Evolutionary conservation across 1,140 invertebrate species (phyloP), one percentile per base, ranked within the genome.

Genomic region (Cecropterus lyciades): DNA sequence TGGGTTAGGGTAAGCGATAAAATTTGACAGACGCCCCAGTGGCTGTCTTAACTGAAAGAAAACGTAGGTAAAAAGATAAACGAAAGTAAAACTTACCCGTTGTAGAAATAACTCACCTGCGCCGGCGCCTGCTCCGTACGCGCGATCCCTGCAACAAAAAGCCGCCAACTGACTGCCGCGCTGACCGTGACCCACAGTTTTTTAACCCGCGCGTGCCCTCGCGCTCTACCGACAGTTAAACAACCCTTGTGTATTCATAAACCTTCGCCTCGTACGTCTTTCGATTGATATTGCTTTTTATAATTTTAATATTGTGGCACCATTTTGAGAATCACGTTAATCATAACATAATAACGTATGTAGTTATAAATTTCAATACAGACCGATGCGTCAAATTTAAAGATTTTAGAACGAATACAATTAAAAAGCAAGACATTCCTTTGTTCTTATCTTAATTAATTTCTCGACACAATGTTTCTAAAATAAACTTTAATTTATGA

Each of bases 221-320:
- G 62, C 62, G 55, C 46, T 76, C 46, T 78, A 65, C 69, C 67
- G 70, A 68, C 67, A 57, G 51, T 70, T 75, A 76, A 79, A 79
- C 80, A 86, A 91, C 88, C 88, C 88, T 88, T 87, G 77, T 85
- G 78, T 87, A 86, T 84, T 80, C 79, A 88, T 85, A 78, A 80
- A 80, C 66, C 69, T 66, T 69, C 67, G 65, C 20, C 11, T 30
- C 53, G 27, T 13, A 45, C 56, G 15, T 46, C 43, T 43, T 43
- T 14, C 13, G 14, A 33, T 59, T 46, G 16, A 46, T 59, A 27
- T 59, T 15, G 24, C n/a, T 49, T 46, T 46, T 37, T 16, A 33
- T 42, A 37, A 37, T 14, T 6, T n/a, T 30, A 24, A 20, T 11
- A 1, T 33, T 8, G 6, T 49, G 27, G 27, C 27, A 49, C 16